Conservation (phyloP, 2,888 invertebrate species). For the Timema podura region DNA sequence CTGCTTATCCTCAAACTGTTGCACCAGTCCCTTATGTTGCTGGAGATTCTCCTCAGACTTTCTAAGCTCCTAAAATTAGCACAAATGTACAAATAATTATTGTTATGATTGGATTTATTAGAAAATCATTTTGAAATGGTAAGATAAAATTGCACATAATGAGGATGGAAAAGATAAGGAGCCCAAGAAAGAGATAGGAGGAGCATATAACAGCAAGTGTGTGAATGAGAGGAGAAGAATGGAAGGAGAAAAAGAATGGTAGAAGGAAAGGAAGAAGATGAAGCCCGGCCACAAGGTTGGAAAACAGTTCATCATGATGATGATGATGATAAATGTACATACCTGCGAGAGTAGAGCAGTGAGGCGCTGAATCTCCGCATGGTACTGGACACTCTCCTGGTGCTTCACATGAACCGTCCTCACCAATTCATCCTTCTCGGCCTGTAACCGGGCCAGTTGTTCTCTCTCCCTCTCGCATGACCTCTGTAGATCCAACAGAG, state of each 20-base stretch:
- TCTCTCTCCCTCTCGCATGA: constrained; percentile 38
- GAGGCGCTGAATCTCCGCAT: constrained; percentile 78
- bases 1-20: constrained; percentile 39
- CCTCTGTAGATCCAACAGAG: constrained; percentile 37
- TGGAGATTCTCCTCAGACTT: constrained; percentile 25
- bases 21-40: constrained; percentile 15
- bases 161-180: too few relatives aligned
- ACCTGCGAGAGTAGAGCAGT: constrained; percentile 47
- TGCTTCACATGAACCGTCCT: constrained; percentile 75
- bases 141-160: too few relatives aligned
- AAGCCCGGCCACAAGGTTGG: too few relatives aligned
- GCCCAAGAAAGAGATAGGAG: too few relatives aligned
- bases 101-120: too few relatives aligned
- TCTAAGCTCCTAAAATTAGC: constrained; percentile 33
- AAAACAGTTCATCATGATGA: constrained; percentile 33
- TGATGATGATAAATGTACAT: constrained; percentile 30
- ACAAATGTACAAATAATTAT: too few relatives aligned
- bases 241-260: too few relatives aligned
- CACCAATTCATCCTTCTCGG: constrained; percentile 63
- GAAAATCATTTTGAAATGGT: too few relatives aligned
- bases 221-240: too few relatives aligned
- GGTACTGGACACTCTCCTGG: constrained; percentile 78
- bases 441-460: constrained; percentile 44
- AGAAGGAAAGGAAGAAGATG: too few relatives aligned
- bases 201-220: too few relatives aligned